Evolutionary conservation across 1,140 invertebrate genomes (phyloP).

Genomic region (Camponotus pennsylvanicus): DNA sequence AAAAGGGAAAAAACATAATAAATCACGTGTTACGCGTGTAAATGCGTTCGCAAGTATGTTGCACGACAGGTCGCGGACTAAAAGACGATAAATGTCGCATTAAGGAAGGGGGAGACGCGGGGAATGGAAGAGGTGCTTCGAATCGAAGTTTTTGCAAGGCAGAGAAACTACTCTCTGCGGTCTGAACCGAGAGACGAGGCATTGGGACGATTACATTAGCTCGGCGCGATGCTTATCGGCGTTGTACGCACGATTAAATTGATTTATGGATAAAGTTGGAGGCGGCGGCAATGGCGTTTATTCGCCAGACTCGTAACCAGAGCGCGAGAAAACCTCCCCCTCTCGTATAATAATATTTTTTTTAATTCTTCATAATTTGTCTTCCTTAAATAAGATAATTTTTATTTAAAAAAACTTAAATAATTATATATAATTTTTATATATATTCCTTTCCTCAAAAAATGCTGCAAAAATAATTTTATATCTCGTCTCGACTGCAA

Average conservation of each 20-base stretch:
- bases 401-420: neutral
- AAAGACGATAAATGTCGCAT: constrained; percentile 42
- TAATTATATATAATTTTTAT: too few species aligned
- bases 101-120: too few species aligned
- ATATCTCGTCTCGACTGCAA: too few species aligned
- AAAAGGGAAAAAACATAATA: neutral
- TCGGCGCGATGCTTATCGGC: constrained; percentile 69
- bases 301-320: constrained; percentile 19
- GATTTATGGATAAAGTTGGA: constrained; percentile 75
- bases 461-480: too few species aligned
- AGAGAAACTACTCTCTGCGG: constrained; percentile 37
- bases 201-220: constrained; percentile 73
- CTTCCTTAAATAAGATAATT: neutral
- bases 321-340: neutral
- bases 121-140: neutral
- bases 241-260: constrained; percentile 76
- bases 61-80: constrained; percentile 11
- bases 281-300: constrained; percentile 64
- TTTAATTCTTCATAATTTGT: neutral
- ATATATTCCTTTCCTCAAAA: too few species aligned
- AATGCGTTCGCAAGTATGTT: constrained; percentile 17
- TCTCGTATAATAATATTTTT: constrained; percentile 3
- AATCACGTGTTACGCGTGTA: neutral
- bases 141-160: constrained; percentile 34
- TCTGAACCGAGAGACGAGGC: constrained; percentile 13